Evolutionary conservation across 2,797 vertebrate species (phyloP).

Genomic region (Onychomys arenicola): DNA sequence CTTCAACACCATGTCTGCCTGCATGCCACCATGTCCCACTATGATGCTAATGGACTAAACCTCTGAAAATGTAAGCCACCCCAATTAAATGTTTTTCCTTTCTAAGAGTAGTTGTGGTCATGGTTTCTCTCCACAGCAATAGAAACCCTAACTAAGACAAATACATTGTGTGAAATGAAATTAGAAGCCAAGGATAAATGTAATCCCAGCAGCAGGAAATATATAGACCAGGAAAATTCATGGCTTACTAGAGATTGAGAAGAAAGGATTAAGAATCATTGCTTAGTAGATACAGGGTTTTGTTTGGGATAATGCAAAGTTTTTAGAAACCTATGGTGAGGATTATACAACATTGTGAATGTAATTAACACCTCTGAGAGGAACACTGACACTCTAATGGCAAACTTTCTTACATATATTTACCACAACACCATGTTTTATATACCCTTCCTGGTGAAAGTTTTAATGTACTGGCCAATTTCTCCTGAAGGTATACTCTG

Average conservation of each 20-base stretch:
- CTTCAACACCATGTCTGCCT: too few species aligned
- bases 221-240: neutral
- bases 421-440: neutral
- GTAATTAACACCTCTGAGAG: too few species aligned
- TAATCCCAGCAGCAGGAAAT: neutral
- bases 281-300: neutral
- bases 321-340: too few species aligned
- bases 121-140: too few species aligned
- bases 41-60: too few species aligned
- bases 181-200: neutral
- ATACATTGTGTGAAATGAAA: neutral
- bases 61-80: too few species aligned
- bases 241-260: neutral
- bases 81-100: too few species aligned
- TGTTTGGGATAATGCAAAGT: too few species aligned
- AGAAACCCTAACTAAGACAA: neutral
- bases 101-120: too few species aligned
- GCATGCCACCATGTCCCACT: too few species aligned
- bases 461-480: neutral
- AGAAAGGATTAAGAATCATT: neutral
- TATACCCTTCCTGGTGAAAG: neutral
- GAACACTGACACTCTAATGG: neutral
- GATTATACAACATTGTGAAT: too few species aligned
- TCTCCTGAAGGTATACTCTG: neutral
- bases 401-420: neutral